Evolutionary conservation across 2,888 invertebrate genomes (phyloP).

Genomic region (Onthophagus sagittarius): DNA sequence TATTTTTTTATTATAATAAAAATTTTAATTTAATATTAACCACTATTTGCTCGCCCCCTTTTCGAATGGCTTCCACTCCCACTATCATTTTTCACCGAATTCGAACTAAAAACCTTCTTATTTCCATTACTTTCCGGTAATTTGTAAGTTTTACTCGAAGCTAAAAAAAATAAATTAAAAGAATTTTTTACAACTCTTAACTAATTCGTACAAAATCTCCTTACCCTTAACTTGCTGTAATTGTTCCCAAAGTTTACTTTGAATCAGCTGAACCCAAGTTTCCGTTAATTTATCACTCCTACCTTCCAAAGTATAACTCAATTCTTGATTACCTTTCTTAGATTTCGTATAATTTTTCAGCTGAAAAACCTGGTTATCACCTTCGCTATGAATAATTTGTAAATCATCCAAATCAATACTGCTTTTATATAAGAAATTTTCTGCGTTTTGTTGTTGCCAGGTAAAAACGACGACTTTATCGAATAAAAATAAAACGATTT

Average conservation of each 20-base stretch:
- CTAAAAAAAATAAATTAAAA: not conserved
- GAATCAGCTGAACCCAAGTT: constrained; percentile 39
- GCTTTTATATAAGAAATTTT: constrained; percentile 37
- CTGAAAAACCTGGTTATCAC: constrained; percentile 36
- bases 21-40: too few relatives aligned
- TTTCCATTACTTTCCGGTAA: not conserved
- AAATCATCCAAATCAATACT: constrained; percentile 40
- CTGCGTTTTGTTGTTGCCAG: constrained; percentile 22
- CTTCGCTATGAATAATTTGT: constrained; percentile 37
- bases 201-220: not conserved
- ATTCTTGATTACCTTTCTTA: constrained; percentile 25
- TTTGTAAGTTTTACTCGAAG: not conserved
- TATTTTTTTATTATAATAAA: too few relatives aligned
- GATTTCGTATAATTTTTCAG: constrained; percentile 35
- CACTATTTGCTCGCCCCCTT: not conserved
- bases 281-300: constrained; percentile 32
- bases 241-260: constrained; percentile 41
- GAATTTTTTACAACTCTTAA: not conserved
- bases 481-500: constrained; percentile 42
- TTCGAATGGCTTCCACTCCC: not conserved
- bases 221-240: constrained; percentile 40
- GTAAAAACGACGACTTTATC: constrained; percentile 41
- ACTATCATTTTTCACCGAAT: not conserved
- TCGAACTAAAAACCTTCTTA: not conserved
- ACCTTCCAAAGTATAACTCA: constrained; percentile 33